Base-by-base conservation (phyloP, 2,797 vertebrate genomes). In the Cichlasoma orientale region DNA sequence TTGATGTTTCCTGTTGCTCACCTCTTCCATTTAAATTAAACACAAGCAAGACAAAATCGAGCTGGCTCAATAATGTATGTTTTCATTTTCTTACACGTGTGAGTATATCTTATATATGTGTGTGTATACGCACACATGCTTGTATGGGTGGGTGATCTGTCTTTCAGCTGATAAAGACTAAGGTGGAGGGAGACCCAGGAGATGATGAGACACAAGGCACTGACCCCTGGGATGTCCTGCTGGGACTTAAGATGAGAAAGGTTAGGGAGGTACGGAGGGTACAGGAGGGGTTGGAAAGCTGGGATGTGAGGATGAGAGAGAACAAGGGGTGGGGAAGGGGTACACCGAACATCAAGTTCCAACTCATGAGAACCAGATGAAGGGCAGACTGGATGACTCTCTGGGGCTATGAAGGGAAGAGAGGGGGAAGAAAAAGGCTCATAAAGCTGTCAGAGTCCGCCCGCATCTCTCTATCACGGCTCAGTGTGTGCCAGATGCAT, bases 291-390 rank as follows among this genome's bases (percentile, higher is more conserved):
- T 56, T 59, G 38, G 59, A 82, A 76, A 69, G 73, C 56, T 56
- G 16, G 44, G 63, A 74, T 74, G 63, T 56, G 33, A 50, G 76
- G 78, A 71, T 80, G 75, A 78, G 79, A 75, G 58, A 56, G 82
- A 83, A 74, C 80, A 86, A 75, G 77, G 75, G 70, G 77, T 70
- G 74, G 76, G 81, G 71, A 90, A 79, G 71, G 88, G 87, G 84
- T 82, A 78, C 87, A 85, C 72, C 78, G 72, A 92, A 83, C 84
- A 86, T 44, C 74, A 54, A 83, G 61, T 72, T 83, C 83, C 73
- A 81, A 79, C 86, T 95, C 92, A 94, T 94, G 92, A 91, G 90
- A 94, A 94, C 93, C 94, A 95, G 94, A 94, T 94, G 94, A 94
- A 92, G 85, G 85, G 83, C 88, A 79, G 88, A 89, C 84, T 79